Percentiles rank a stretch among this genome's conserved stretches.
Conservation (phyloP, 2,888 invertebrate species). For the Cosmia pyralina region DNA sequence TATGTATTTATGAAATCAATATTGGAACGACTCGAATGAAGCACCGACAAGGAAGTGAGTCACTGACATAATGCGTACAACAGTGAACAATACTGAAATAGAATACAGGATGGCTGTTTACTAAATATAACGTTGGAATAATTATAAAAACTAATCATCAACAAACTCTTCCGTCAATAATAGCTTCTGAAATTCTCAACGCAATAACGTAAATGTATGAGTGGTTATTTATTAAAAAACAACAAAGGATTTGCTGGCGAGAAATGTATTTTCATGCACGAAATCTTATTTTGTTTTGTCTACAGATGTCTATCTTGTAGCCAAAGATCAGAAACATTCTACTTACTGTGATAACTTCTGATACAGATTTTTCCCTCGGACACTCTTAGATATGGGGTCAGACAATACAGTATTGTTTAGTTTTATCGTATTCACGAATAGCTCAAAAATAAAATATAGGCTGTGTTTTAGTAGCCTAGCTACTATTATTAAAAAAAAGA, state of each 20-base stretch:
- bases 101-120: slow-evolving; percentile 41
- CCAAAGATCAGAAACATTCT: slow-evolving; percentile 3
- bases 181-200: slow-evolving; percentile 6
- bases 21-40: slow-evolving; percentile 61
- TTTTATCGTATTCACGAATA: not conserved
- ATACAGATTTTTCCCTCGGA: not conserved
- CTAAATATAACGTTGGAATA: slow-evolving; percentile 27
- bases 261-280: slow-evolving; percentile 20
- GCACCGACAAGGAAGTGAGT: slow-evolving; percentile 69
- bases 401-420: not conserved
- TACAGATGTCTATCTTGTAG: slow-evolving; percentile 20
- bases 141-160: slow-evolving; percentile 8
- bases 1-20: slow-evolving; percentile 59
- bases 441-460: not conserved
- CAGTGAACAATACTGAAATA: slow-evolving; percentile 65
- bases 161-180: not conserved
- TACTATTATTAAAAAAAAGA: not conserved
- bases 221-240: slow-evolving; percentile 36
- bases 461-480: not conserved
- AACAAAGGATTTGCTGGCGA: slow-evolving; percentile 28
- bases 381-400: not conserved
- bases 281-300: slow-evolving; percentile 49
- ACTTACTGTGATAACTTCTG: not conserved
- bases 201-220: slow-evolving; percentile 19
- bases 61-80: slow-evolving; percentile 66